Conservation (phyloP, 2,888 invertebrate genomes). For the Agrotis exclamationis region DNA sequence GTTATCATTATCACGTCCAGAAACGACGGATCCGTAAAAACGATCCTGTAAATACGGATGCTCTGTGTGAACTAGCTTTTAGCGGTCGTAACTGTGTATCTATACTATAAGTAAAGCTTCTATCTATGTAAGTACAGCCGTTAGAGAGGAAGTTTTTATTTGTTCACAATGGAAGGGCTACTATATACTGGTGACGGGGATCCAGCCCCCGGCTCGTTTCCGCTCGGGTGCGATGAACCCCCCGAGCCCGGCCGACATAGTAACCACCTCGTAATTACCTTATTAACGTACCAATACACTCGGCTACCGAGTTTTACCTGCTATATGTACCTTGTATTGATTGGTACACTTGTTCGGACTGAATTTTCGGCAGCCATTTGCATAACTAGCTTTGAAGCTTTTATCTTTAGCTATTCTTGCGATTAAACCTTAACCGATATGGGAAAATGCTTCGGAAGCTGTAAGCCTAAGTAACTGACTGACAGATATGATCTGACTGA, state of each 20-base stretch:
- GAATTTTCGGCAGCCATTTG: conserved; percentile 31
- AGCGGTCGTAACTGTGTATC: background rate
- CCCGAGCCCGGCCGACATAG: conserved; percentile 56
- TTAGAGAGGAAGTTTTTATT: conserved; percentile 66
- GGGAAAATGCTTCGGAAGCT: too few species aligned
- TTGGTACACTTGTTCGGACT: conserved; percentile 16
- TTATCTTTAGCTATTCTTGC: too few species aligned
- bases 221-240: conserved; percentile 70
- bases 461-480: too few species aligned
- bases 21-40: too few species aligned
- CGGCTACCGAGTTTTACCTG: conserved; percentile 37
- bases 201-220: conserved; percentile 67
- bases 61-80: background rate
- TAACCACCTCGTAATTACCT: conserved; percentile 71
- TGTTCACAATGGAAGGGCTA: conserved; percentile 63
- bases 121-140: conserved; percentile 21
- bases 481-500: too few species aligned
- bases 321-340: conserved; percentile 37
- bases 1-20: too few species aligned
- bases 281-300: conserved; percentile 68
- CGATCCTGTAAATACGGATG: too few species aligned
- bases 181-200: conserved; percentile 43
- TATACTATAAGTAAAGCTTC: background rate
- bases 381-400: background rate
- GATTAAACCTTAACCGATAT: background rate